Base-by-base conservation (phyloP, 2,888 invertebrate genomes). In the Dicyrtomina minuta region DNA sequence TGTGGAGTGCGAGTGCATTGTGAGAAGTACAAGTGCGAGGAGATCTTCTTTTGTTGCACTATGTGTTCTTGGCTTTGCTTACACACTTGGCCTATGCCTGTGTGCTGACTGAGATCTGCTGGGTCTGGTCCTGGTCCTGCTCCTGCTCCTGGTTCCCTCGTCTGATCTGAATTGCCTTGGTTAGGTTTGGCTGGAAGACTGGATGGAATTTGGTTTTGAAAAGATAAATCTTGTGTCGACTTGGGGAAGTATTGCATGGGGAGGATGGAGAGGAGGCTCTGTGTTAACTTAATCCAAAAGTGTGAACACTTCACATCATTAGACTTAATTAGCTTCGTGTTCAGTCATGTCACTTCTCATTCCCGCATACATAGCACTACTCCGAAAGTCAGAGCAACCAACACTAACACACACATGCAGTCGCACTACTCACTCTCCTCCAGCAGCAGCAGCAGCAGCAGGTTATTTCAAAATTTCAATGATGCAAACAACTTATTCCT, bases 281-380 rank as follows among this genome's bases (percentile, higher is more conserved):
- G 33, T 46, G 61, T 61, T 46, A 61, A 44, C 46, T 61, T 46
- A 44, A 61, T 61, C 61, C 49, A 44, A 44, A 61, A 61, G 61
- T 61, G 61, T 61, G 60, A 60, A 61, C 61, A 61, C 59, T 59
- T 59, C 10, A 61, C 26, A 46, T 61, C 61, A 61, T 61, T 61
- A 61, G 12, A 61, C 26, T 46, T 61, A 58, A 58, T 58, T 58
- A 58, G 39, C 5, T 58, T 39, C 39, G 39, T 58, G 39, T 20
- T 58, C 17, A 51, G n/a, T 12, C 51, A 20, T 22, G 51, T 20
- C 20, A 51, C 51, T 51, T 51, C 20, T 20, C 20, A 51, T 51
- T 51, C 51, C 12, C 51, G 20, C 15, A 12, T 2, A 55, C 51
- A 33, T 33, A 33, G 8, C 33, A 33, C 33, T 33, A 33, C 33